A percentile compares a stretch with the other conserved stretches of the same genome.
Evolutionary conservation across 2,888 invertebrate genomes (phyloP).

Genomic region (Ophion ellenae): DNA sequence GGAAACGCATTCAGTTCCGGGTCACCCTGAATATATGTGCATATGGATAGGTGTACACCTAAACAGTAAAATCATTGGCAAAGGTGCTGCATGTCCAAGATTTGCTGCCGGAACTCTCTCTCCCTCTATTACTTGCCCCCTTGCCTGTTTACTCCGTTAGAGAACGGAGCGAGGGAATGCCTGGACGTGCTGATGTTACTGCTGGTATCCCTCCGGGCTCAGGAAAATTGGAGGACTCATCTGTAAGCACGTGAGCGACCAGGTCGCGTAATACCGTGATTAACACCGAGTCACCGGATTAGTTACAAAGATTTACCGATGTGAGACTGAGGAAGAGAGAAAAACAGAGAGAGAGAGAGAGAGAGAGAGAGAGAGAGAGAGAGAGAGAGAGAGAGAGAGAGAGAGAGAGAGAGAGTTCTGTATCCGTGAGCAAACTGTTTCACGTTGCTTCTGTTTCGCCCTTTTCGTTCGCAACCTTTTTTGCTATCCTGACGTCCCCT

Average conservation of each 20-base stretch:
- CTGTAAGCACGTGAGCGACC: slow-evolving; percentile 32
- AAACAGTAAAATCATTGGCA: slow-evolving; percentile 51
- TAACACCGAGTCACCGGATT: slow-evolving; percentile 69
- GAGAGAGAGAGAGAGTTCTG: not conserved
- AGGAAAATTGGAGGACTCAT: slow-evolving; percentile 63
- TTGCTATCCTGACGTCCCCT: too few species aligned
- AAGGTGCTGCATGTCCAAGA: slow-evolving; percentile 32
- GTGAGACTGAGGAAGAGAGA: not conserved
- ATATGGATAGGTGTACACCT: slow-evolving; percentile 3
- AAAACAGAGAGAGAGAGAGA: not conserved
- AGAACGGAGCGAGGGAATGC: slow-evolving; percentile 3
- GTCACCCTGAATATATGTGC: too few species aligned
- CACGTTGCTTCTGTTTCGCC: too few species aligned
- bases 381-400: not conserved
- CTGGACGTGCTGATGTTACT: slow-evolving; percentile 45
- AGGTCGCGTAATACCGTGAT: slow-evolving; percentile 68
- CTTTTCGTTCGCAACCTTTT: too few species aligned
- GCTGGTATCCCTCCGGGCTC: slow-evolving; percentile 46
- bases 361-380: not conserved
- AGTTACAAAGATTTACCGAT: slow-evolving; percentile 52
- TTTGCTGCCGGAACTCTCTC: slow-evolving; percentile 13
- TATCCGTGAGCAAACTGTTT: too few species aligned
- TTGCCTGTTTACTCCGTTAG: slow-evolving; percentile 16
- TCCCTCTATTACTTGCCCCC: not conserved
- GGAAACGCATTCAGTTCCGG: too few species aligned